Percentiles rank a stretch among this genome's conserved stretches.
These are phyloP conservation scores for Montipora capitata DNA, from an alignment of 92 coral and sea anemone species.

Conservation along the genomic window DNA sequence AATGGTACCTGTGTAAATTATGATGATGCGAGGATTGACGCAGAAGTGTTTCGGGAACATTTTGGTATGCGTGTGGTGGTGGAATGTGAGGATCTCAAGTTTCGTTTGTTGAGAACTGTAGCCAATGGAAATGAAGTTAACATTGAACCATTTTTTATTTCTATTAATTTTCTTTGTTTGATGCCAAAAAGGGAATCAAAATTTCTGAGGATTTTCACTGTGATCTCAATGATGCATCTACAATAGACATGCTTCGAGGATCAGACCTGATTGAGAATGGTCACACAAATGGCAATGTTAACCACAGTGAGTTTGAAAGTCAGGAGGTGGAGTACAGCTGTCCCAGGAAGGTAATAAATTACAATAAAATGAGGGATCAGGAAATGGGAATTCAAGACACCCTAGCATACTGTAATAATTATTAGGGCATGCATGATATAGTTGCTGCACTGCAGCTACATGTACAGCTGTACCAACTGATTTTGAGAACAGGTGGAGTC, in stretches of 20 bases:
- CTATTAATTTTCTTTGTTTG: conserved; percentile 93
- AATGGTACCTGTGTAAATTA: conserved; percentile 82
- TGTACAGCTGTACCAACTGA: too few species aligned
- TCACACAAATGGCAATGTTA: conserved; percentile 71
- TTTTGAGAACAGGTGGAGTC: too few species aligned
- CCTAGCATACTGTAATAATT: too few species aligned
- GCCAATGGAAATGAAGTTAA: conserved; percentile 81
- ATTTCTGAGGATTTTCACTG: conserved; percentile 97
- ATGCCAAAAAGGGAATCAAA: conserved; percentile 91
- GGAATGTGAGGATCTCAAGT: conserved; percentile 89
- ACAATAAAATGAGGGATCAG: too few species aligned
- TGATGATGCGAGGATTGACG: conserved; percentile 93
- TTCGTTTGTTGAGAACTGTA: conserved; percentile 86
- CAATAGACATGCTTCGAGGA: conserved; percentile 85
- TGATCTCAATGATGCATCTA: conserved; percentile 87
- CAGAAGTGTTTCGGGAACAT: conserved; percentile 85
- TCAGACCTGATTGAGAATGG: conserved; percentile 84
- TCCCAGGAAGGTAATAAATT: conserved; percentile 68
- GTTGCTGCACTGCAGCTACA: too few species aligned
- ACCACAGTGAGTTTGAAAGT: conserved; percentile 18
- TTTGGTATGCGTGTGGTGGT: conserved; percentile 92
- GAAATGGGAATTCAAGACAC: too few species aligned
- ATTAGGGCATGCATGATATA: too few species aligned
- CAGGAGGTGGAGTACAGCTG: conserved; percentile 75
- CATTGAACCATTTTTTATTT: conserved; percentile 95